phyloP scores from a whole-genome alignment of 2,888 invertebrate species.

The Dasysyrphus tricinctus region DNA sequence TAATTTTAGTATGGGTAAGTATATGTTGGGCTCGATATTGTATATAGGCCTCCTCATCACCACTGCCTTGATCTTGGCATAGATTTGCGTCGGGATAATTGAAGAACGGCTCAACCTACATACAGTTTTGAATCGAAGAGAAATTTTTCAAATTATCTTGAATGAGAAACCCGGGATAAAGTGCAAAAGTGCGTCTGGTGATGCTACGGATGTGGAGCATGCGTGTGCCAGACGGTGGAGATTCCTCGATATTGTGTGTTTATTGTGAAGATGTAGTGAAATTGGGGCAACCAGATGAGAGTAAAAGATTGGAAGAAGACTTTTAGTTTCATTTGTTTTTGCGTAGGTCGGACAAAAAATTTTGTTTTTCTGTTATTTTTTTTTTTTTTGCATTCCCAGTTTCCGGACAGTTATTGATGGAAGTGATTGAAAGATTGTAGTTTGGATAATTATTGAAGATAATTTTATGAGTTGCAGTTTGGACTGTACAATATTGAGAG shows the following conservation, averaged over 20 bases:
- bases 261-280: constrained; percentile 33
- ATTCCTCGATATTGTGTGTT: constrained; percentile 60
- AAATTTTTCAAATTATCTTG: constrained; percentile 23
- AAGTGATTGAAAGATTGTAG: not conserved
- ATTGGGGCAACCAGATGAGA: constrained; percentile 69
- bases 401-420: not conserved
- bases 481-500: not conserved
- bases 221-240: constrained; percentile 66
- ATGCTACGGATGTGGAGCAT: constrained; percentile 27
- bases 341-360: constrained; percentile 56
- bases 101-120: constrained; percentile 69
- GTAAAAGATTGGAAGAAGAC: constrained; percentile 56
- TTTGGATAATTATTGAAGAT: not conserved
- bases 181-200: constrained; percentile 61
- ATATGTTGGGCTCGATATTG: not conserved
- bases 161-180: not conserved
- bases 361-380: not conserved
- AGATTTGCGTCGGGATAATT: constrained; percentile 64
- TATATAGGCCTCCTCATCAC: constrained; percentile 18
- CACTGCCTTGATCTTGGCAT: constrained; percentile 38
- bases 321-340: constrained; percentile 59
- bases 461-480: not conserved
- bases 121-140: constrained; percentile 36
- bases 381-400: not conserved
- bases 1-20: constrained; percentile 8